Evolutionary conservation across 1,140 invertebrate genomes (phyloP), one percentile per base, ranked within the genome.

Genomic region (Amyelois transitella): DNA sequence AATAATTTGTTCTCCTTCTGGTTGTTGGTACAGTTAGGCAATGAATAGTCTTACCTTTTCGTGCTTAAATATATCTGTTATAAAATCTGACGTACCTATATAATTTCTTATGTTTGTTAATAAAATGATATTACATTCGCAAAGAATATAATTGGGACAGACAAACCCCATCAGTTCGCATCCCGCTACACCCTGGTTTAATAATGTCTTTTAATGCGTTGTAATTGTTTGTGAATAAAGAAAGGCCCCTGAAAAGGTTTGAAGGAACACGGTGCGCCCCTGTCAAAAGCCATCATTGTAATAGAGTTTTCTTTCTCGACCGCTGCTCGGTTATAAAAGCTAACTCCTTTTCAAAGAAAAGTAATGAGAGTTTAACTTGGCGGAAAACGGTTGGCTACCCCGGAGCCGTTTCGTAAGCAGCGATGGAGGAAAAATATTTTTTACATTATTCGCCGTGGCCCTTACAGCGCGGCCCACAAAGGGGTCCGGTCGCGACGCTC

Each of bases 361-460:
- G 72, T 84, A 83, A 86, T 81, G 78, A 81, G 80, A 86, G 77
- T 76, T 69, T 78, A 86, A 82, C 79, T 75, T 75, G 71, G 79
- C 79, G 79, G 75, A 85, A 86, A 84, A 81, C 63, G 75, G 71
- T 76, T 58, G 67, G 58, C 61, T 56, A 56, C 61, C 62, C 57
- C 52, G 57, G 51, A 56, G 57, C 60, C 62, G 62, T 67, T 71
- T 69, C 51, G 66, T 66, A 66, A 75, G 65, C 67, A 65, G 66
- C 65, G 66, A 66, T 62, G 71, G 65, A 74, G 64, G 66, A 70
- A 74, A 78, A 81, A 75, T 72, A 72, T 76, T 77, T 80, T 75
- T 72, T 73, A 69, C 64, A 69, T 75, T 73, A 77, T 74, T 72
- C 64, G 65, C 60, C 53, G 58, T 58, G 63, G n/a, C 22, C 45